Evolutionary conservation across 2,113 vertebrate species (phyloP).

Genomic region (Gulo gulo): DNA sequence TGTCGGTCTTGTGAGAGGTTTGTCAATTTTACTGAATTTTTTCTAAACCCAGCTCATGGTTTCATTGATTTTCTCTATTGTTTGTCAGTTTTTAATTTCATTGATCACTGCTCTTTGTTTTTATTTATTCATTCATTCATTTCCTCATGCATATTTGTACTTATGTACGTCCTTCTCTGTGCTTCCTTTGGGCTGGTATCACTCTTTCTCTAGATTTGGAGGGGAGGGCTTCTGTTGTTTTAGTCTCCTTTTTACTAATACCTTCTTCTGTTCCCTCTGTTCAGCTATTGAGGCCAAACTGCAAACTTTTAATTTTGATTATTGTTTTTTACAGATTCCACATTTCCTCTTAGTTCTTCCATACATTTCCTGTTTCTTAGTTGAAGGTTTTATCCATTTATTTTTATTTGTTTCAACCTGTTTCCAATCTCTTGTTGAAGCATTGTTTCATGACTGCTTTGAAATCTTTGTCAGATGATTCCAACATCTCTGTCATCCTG

Average conservation of each 20-base stretch:
- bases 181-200: neutral
- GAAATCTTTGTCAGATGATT: neutral
- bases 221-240: neutral
- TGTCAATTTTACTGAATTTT: neutral
- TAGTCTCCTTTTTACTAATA: neutral
- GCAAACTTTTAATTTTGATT: neutral
- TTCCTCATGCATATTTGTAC: neutral
- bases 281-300: neutral
- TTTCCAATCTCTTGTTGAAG: too few relatives aligned
- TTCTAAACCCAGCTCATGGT: neutral
- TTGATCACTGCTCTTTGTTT: neutral
- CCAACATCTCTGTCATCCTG: neutral
- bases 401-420: neutral
- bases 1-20: neutral
- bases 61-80: neutral
- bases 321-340: neutral
- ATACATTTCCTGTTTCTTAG: too few relatives aligned
- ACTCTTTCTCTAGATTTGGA: neutral
- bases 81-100: neutral
- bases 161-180: neutral
- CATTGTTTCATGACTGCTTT: neutral
- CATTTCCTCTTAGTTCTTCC: neutral
- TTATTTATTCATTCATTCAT: accelerated
- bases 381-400: neutral
- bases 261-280: neutral